Evolutionary conservation across 2,888 invertebrate species (phyloP).

Genomic region (Apoda limacodes): DNA sequence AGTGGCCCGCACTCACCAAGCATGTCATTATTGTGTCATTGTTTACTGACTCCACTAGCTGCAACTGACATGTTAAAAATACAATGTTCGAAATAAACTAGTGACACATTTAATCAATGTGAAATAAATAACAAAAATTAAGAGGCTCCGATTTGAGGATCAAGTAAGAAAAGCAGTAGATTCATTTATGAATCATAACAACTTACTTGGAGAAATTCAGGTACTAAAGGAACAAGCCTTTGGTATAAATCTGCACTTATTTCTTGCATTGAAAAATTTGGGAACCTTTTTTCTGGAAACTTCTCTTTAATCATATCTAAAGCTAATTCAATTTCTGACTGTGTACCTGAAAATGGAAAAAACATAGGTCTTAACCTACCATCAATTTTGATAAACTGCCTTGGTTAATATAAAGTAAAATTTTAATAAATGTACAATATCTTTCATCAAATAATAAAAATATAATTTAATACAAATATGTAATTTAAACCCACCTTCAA

Average conservation of each 20-base stretch:
- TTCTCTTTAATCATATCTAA: conserved; percentile 86
- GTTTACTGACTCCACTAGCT: conserved; percentile 90
- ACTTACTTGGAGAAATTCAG: conserved; percentile 71
- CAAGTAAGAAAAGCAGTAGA: too few relatives aligned
- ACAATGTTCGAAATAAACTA: too few relatives aligned
- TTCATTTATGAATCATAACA: conserved; percentile 6
- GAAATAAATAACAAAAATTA: too few relatives aligned
- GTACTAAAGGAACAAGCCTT: conserved; percentile 58
- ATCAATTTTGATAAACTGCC: too few relatives aligned
- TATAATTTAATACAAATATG: too few relatives aligned
- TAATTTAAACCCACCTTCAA: conserved; percentile 74
- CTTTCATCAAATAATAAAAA: too few relatives aligned
- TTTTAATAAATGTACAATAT: too few relatives aligned
- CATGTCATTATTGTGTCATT: conserved; percentile 93
- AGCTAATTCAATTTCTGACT: conserved; percentile 83
- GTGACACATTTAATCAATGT: too few relatives aligned
- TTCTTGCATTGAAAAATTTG: conserved; percentile 79
- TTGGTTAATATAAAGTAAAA: too few relatives aligned
- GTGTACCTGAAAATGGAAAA: conserved; percentile 67
- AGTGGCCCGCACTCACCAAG: conserved; percentile 86
- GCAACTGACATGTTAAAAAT: conserved; percentile 55
- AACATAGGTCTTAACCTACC: too few relatives aligned
- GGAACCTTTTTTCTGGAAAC: conserved; percentile 85
- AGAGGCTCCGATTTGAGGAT: too few relatives aligned
- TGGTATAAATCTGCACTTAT: conserved; percentile 65